Conservation (phyloP, 2,113 vertebrate species). For the Morone saxatilis region DNA sequence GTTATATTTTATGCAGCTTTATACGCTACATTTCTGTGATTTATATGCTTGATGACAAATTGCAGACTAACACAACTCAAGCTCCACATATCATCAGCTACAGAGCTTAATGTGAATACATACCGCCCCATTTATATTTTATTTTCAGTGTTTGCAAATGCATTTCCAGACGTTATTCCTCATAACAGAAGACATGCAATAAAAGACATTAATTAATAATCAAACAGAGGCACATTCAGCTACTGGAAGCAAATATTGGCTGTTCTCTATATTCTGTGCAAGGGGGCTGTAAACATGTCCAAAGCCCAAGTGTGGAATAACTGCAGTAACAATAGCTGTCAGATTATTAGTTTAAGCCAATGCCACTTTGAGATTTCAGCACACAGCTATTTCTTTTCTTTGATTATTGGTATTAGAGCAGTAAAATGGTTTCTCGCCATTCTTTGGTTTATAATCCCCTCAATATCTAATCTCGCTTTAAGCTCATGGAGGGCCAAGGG, state of each 20-base stretch:
- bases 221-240: constrained; percentile 32
- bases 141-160: constrained; percentile 18
- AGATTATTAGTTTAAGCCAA: constrained; percentile 60
- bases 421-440: constrained; percentile 37
- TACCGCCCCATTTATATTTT: constrained; percentile 27
- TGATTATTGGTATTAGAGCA: constrained; percentile 53
- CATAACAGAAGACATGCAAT: constrained; percentile 15
- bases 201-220: constrained; percentile 43
- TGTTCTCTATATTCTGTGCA: constrained; percentile 20
- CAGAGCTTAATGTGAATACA: constrained; percentile 11
- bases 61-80: background rate
- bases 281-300: constrained; percentile 43
- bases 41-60: background rate
- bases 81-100: constrained; percentile 6
- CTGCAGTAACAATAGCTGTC: constrained; percentile 64
- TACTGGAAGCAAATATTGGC: constrained; percentile 26
- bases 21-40: background rate
- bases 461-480: constrained; percentile 48
- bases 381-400: constrained; percentile 41
- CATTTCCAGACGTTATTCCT: constrained; percentile 12
- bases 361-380: constrained; percentile 50
- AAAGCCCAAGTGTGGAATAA: constrained; percentile 43
- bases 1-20: background rate
- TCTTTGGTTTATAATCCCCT: constrained; percentile 47
- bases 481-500: constrained; percentile 15